Percentiles rank a stretch among this genome's conserved stretches.
These are phyloP conservation scores for Drosophila nr. medialis DNA, from an alignment of 2,888 invertebrate species.

Conservation along the genomic window DNA sequence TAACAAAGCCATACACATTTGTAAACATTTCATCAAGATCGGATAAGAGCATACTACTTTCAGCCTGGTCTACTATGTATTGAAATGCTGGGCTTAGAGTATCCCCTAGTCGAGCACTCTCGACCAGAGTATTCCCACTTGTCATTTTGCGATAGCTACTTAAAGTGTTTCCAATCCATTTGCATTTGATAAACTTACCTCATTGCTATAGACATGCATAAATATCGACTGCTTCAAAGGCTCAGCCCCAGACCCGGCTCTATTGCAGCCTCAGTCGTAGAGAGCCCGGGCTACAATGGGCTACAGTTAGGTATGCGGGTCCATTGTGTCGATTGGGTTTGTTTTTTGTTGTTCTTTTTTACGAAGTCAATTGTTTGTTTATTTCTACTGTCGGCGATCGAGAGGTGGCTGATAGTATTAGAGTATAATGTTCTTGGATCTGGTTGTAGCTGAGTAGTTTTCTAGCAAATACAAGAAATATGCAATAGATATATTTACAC, in stretches of 20 bases:
- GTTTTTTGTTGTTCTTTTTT: slow-evolving; percentile 19
- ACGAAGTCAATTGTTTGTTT: slow-evolving; percentile 56
- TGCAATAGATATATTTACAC: slow-evolving; percentile 14
- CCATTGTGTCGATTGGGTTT: slow-evolving; percentile 21
- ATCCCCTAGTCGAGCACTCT: neutral
- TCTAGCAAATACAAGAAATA: slow-evolving; percentile 14
- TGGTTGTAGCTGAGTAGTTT: neutral
- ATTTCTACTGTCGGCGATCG: slow-evolving; percentile 25
- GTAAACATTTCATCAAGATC: neutral
- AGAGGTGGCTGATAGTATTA: slow-evolving; percentile 31
- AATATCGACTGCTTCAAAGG: neutral
- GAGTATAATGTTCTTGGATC: slow-evolving; percentile 29
- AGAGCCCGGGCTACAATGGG: neutral
- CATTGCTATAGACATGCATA: neutral
- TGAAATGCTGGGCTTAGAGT: neutral
- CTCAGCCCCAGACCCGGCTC: neutral
- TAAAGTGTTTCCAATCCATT: slow-evolving; percentile 4
- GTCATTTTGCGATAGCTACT: neutral
- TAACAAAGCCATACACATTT: neutral
- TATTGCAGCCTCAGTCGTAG: no score
- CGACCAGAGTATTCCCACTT: neutral
- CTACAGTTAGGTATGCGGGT: slow-evolving; percentile 12
- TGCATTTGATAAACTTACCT: neutral
- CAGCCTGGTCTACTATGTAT: neutral
- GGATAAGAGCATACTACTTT: neutral